These are phyloP conservation scores for Clarias fuscus DNA, from an alignment of 2,797 vertebrate species.

Conservation along the genomic window DNA sequence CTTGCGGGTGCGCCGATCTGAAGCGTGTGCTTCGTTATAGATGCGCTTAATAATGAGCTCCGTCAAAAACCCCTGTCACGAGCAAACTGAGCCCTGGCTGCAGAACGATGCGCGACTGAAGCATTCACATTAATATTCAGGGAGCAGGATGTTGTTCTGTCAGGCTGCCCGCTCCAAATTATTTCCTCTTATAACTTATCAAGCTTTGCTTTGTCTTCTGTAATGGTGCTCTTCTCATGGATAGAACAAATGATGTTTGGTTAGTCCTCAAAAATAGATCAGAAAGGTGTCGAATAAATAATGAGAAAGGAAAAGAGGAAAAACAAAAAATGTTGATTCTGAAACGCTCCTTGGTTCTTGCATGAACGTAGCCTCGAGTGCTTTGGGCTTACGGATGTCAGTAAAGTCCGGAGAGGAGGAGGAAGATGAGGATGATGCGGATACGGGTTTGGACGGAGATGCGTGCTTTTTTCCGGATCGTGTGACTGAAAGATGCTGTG, in stretches of 20 bases:
- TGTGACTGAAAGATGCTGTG: conserved; percentile 80
- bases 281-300: conserved; percentile 60
- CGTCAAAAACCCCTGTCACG: not conserved
- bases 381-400: conserved; percentile 54
- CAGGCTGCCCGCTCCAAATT: conserved; percentile 53
- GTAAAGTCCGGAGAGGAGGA: conserved; percentile 57
- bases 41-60: conserved; percentile 9
- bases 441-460: conserved; percentile 64
- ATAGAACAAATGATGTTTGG: conserved; percentile 16
- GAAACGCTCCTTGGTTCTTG: conserved; percentile 63
- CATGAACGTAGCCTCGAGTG: conserved; percentile 51
- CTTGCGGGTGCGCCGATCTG: conserved; percentile 39
- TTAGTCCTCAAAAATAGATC: conserved; percentile 46
- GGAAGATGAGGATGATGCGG: conserved; percentile 37
- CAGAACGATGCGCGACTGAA: conserved; percentile 52
- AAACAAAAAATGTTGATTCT: conserved; percentile 59
- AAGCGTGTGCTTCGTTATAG: conserved; percentile 58
- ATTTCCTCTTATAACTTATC: conserved; percentile 56
- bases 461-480: conserved; percentile 55
- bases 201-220: conserved; percentile 54
- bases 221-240: conserved; percentile 69
- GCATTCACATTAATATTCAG: conserved; percentile 56
- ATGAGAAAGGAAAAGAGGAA: conserved; percentile 45
- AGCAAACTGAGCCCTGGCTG: conserved; percentile 32
- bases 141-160: conserved; percentile 50